These are phyloP conservation scores for Lepidocolaptes lacrymiger DNA, from an alignment of 2,797 vertebrate genomes.

Conservation along the genomic window DNA sequence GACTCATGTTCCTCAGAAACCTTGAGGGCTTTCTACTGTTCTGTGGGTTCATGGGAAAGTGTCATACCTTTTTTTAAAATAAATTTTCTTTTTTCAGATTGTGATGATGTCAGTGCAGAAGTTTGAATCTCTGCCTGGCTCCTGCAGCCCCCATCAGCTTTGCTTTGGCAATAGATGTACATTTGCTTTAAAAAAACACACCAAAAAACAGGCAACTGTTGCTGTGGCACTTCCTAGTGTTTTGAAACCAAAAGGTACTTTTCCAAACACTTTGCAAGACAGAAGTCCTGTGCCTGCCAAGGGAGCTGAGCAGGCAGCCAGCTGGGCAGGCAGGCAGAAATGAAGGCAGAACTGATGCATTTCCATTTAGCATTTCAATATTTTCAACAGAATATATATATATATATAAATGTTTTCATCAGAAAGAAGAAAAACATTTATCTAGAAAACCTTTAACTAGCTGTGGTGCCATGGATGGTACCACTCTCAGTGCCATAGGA, in stretches of 20 bases:
- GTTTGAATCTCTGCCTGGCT: background rate
- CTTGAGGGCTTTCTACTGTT: background rate
- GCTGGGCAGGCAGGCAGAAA: background rate
- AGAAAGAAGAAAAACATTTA: background rate
- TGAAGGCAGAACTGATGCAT: rapidly evolving
- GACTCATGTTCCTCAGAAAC: background rate
- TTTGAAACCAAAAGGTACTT: background rate
- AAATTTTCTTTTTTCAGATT: background rate
- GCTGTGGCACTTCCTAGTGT: background rate
- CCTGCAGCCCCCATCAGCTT: background rate
- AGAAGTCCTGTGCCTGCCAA: background rate
- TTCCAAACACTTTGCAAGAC: background rate
- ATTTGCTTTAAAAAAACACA: background rate
- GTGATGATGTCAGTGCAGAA: background rate
- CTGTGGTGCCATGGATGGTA: background rate
- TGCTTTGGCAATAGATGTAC: background rate
- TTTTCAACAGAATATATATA: background rate
- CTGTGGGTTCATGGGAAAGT: background rate
- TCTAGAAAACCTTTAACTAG: background rate
- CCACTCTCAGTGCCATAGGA: background rate
- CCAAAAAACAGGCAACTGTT: background rate
- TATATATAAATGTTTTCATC: background rate
- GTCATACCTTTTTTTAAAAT: background rate
- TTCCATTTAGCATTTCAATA: background rate
- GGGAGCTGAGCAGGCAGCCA: background rate